Percentiles rank a stretch among this genome's conserved stretches.
These are phyloP conservation scores for Cheilosia vernalis DNA, from an alignment of 2,888 invertebrate species.

Conservation along the genomic window DNA sequence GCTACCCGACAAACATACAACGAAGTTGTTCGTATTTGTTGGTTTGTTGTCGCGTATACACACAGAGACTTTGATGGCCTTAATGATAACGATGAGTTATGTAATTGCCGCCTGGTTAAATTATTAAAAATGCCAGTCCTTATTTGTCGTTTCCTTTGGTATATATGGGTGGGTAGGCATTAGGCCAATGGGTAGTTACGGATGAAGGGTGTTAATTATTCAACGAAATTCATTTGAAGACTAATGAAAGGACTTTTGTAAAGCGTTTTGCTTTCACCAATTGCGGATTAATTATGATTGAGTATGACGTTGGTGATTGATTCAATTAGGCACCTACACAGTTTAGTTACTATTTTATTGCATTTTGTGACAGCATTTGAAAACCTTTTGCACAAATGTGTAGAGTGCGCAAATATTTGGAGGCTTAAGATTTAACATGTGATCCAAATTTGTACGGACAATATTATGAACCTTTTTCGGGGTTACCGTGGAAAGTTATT, in stretches of 20 bases:
- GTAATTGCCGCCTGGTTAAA: conserved; percentile 66
- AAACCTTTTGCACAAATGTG: no score
- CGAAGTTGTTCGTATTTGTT: conserved; percentile 3
- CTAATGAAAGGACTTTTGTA: neutral
- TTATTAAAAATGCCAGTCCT: conserved; percentile 55
- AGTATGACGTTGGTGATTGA: no score
- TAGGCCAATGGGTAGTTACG: conserved; percentile 1
- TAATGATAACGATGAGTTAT: conserved; percentile 73
- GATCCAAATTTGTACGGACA: no score
- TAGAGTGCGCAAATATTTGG: no score
- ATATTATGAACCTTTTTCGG: no score
- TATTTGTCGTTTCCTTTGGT: neutral
- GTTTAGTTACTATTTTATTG: no score
- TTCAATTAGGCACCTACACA: no score
- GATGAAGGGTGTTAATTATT: conserved; percentile 55
- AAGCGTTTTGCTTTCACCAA: no score
- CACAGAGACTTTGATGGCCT: conserved; percentile 55
- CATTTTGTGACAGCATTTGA: no score
- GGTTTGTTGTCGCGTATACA: conserved; percentile 12
- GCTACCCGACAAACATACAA: conserved; percentile 18
- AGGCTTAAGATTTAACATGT: no score
- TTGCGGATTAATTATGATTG: no score
- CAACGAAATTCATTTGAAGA: conserved; percentile 36
- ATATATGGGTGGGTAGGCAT: neutral
- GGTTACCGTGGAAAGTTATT: no score